phyloP scores from a whole-genome alignment of 2,113 vertebrate genomes.

The Ovibos moschatus region DNA sequence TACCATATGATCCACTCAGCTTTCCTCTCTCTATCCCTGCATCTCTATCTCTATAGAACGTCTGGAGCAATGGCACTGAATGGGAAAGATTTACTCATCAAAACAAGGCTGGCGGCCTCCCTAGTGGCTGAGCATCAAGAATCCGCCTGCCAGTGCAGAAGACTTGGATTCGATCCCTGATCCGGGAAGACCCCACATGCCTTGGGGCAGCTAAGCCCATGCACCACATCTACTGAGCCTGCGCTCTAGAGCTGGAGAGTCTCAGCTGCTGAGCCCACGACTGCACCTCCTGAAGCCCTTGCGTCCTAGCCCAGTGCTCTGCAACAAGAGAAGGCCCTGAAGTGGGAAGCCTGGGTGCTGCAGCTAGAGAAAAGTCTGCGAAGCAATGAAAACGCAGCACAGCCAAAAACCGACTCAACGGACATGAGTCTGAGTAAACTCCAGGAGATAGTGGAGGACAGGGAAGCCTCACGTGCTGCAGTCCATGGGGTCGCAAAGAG shows the following conservation, averaged over 20 bases:
- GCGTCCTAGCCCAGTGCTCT: background rate
- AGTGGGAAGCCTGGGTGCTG: background rate
- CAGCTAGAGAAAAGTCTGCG: background rate
- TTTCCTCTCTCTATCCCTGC: rapidly evolving
- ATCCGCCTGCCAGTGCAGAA: background rate
- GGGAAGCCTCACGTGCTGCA: background rate
- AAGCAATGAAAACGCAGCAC: background rate
- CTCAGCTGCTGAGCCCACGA: background rate
- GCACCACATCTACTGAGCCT: background rate
- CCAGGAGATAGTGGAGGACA: rapidly evolving
- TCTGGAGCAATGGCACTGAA: background rate
- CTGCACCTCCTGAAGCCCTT: background rate
- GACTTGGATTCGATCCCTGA: background rate
- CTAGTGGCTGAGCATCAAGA: background rate
- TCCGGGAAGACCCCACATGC: background rate
- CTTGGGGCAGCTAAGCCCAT: background rate
- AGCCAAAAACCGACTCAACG: background rate
- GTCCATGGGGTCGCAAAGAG: background rate
- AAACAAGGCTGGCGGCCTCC: background rate
- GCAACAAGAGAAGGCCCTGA: background rate
- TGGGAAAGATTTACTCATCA: background rate
- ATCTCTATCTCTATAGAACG: background rate
- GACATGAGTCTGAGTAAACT: background rate
- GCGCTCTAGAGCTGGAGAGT: background rate
- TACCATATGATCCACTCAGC: rapidly evolving